phyloP scores from a whole-genome alignment of 1,140 invertebrate genomes.

The Bursaphelenchus mucronatus region DNA sequence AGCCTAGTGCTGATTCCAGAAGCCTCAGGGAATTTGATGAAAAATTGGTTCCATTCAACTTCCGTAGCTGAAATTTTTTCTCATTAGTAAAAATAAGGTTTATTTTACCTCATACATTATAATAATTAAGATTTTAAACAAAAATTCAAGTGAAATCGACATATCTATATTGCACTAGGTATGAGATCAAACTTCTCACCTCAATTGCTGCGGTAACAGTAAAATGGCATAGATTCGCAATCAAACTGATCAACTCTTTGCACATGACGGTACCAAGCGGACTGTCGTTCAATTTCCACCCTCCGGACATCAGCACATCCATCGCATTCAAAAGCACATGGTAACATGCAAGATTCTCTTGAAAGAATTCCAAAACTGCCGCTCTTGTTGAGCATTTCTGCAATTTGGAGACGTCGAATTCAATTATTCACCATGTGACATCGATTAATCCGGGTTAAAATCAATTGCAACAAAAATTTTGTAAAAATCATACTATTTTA shows the following conservation, averaged over 20 bases:
- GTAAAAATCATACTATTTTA: background rate
- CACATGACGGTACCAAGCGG: conserved; percentile 1
- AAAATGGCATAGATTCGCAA: conserved; percentile 22
- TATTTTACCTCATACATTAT: conserved; percentile 6
- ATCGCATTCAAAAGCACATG: conserved; percentile 5
- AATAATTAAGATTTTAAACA: conserved; percentile 1
- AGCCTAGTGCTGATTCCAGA: conserved; percentile 9
- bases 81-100: background rate
- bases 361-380: conserved; percentile 13
- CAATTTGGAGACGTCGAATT: background rate
- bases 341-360: conserved; percentile 12
- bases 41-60: background rate
- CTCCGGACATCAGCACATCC: conserved; percentile 9
- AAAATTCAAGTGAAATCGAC: background rate
- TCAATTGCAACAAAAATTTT: background rate
- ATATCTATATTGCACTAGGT: background rate
- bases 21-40: conserved; percentile 6
- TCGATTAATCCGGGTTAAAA: background rate
- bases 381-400: conserved; percentile 22
- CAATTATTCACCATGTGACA: background rate
- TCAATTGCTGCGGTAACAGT: conserved; percentile 14
- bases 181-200: background rate
- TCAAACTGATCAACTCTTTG: conserved; percentile 22
- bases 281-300: conserved; percentile 11
- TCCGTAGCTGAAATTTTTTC: too few species aligned